Percentiles rank a stretch among this genome's conserved stretches.
phyloP scores from a whole-genome alignment of 2,888 invertebrate genomes.

The Noctua pronuba region DNA sequence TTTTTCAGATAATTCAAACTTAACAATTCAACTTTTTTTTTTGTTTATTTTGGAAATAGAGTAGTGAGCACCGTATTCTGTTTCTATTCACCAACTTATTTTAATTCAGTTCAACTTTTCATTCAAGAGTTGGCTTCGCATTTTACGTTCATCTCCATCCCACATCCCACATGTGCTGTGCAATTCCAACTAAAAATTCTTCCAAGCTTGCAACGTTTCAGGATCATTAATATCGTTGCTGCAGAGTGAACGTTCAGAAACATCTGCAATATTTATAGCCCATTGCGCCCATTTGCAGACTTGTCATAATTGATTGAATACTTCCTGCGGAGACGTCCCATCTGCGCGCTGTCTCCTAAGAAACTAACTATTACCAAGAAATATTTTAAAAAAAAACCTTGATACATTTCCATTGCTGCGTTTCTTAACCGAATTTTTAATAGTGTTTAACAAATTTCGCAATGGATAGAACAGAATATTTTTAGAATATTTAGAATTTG shows the following conservation, averaged over 20 bases:
- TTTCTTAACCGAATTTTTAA: neutral
- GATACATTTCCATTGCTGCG: neutral
- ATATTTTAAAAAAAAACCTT: neutral
- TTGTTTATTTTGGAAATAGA: neutral
- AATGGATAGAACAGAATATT: neutral
- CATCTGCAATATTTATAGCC: slow-evolving; percentile 76
- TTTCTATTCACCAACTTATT: neutral
- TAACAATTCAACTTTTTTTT: neutral
- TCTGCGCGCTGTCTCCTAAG: slow-evolving; percentile 51
- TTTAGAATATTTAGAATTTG: neutral
- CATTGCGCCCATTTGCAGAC: slow-evolving; percentile 70
- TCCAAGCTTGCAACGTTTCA: slow-evolving; percentile 10
- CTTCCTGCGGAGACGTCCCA: slow-evolving; percentile 64
- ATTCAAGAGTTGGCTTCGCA: neutral
- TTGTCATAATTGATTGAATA: slow-evolving; percentile 75
- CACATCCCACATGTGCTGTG: slow-evolving; percentile 7
- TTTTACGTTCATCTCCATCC: neutral
- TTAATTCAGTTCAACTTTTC: neutral
- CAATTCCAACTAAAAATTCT: slow-evolving; percentile 26
- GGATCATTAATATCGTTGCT: slow-evolving; percentile 48
- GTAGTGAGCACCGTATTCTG: neutral
- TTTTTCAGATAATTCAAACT: neutral
- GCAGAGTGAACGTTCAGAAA: slow-evolving; percentile 18
- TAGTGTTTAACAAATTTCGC: neutral
- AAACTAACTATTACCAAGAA: slow-evolving; percentile 27